A percentile compares a stretch with the other conserved stretches of the same genome.
Evolutionary conservation across 2,888 invertebrate species (phyloP).

Genomic region (Chrysomela aeneicollis): DNA sequence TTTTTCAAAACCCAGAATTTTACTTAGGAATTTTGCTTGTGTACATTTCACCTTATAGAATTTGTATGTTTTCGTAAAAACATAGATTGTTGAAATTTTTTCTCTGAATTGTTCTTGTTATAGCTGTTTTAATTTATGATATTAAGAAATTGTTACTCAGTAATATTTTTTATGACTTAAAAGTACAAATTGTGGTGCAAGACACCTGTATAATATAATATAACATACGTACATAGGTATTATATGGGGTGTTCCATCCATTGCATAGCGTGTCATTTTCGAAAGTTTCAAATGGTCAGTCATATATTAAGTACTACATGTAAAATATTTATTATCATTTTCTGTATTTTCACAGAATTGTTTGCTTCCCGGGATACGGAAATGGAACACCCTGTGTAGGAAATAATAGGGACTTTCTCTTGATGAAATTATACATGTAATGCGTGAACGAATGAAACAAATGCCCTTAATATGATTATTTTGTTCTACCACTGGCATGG

Average conservation of each 20-base stretch:
- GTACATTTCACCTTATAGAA: constrained; percentile 44
- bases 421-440: constrained; percentile 1
- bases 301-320: constrained; percentile 3
- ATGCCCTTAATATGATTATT: background rate
- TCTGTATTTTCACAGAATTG: background rate
- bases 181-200: constrained; percentile 57
- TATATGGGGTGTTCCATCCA: background rate
- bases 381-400: constrained; percentile 3
- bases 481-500: background rate
- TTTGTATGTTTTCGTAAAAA: constrained; percentile 44
- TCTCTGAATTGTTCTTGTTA: constrained; percentile 59
- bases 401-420: background rate
- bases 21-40: constrained; percentile 38
- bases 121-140: constrained; percentile 57
- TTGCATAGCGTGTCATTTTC: background rate
- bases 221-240: background rate
- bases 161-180: constrained; percentile 56
- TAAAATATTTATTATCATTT: background rate
- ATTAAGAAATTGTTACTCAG: constrained; percentile 48
- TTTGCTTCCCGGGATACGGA: background rate
- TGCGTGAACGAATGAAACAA: background rate
- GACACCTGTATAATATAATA: constrained; percentile 43
- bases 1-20: constrained; percentile 30
- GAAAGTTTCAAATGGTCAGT: constrained; percentile 9
- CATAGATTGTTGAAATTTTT: constrained; percentile 45